Conservation (phyloP, 2,113 vertebrate species). For the Antigone vipio region DNA sequence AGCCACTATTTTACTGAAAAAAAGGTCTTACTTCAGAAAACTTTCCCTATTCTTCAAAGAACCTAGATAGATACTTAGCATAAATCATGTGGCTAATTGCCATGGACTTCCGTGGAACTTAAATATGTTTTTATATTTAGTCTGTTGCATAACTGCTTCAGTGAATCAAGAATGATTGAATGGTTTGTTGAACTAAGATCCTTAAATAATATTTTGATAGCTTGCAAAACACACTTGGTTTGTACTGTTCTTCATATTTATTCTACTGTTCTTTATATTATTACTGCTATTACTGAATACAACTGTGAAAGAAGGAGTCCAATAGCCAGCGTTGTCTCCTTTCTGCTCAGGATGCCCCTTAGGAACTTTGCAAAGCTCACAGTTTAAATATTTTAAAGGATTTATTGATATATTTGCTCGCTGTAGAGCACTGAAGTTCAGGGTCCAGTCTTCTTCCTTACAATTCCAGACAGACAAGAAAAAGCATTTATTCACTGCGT, state of each 20-base stretch:
- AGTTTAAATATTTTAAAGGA: not conserved
- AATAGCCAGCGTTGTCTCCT: accelerated
- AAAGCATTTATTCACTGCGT: not conserved
- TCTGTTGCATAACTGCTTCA: not conserved
- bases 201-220: not conserved
- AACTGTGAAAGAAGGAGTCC: not conserved
- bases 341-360: not conserved
- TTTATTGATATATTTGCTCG: not conserved
- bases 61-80: not conserved
- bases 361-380: not conserved
- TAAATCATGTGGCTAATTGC: not conserved
- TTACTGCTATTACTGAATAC: not conserved
- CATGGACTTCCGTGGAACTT: not conserved
- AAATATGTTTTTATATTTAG: not conserved
- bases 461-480: not conserved
- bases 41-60: not conserved
- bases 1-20: not conserved
- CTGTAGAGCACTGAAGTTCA: not conserved
- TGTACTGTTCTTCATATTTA: not conserved
- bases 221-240: not conserved
- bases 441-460: not conserved
- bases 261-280: not conserved
- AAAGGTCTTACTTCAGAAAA: not conserved
- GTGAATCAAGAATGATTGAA: not conserved
- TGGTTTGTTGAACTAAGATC: not conserved